These are phyloP conservation scores for Lordiphosa collinella DNA, from an alignment of 1,140 invertebrate genomes.

Conservation along the genomic window DNA sequence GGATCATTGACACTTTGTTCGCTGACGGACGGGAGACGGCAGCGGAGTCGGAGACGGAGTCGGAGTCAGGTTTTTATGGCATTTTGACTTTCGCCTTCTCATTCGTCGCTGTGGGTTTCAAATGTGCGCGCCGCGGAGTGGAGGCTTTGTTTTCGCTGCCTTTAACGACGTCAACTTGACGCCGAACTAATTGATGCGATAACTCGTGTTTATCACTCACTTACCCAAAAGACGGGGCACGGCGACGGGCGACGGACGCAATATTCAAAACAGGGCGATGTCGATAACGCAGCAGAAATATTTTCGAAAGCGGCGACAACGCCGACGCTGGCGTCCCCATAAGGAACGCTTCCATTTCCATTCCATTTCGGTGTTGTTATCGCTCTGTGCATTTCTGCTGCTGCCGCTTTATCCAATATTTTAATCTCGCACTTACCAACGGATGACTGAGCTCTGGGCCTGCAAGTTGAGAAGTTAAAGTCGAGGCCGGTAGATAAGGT, in stretches of 20 bases:
- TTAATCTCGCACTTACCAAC: conserved; percentile 75
- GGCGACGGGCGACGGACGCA: conserved; percentile 6
- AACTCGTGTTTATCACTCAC: conserved; percentile 78
- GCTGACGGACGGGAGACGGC: background rate
- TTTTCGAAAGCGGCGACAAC: conserved; percentile 39
- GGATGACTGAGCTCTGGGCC: conserved; percentile 34
- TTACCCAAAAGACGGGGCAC: conserved; percentile 31
- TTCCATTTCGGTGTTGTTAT: conserved; percentile 38
- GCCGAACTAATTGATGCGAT: conserved; percentile 78
- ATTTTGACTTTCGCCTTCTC: conserved; percentile 64
- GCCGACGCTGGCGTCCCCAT: conserved; percentile 19
- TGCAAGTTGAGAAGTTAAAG: conserved; percentile 31
- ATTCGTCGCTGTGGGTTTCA: background rate
- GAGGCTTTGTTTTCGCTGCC: conserved; percentile 51
- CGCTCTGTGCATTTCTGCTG: conserved; percentile 54
- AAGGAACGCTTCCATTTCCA: conserved; percentile 62
- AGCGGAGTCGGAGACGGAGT: conserved; percentile 7
- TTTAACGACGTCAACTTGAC: conserved; percentile 76
- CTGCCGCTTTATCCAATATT: conserved; percentile 68
- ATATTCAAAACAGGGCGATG: conserved; percentile 65
- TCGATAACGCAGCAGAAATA: conserved; percentile 56
- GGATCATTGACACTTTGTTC: conserved; percentile 74
- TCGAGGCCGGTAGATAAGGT: conserved; percentile 46
- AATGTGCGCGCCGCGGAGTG: conserved; percentile 6
- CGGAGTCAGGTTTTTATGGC: conserved; percentile 50